Evolutionary conservation across 2,113 vertebrate genomes (phyloP).

Genomic region (Hemiscyllium ocellatum): DNA sequence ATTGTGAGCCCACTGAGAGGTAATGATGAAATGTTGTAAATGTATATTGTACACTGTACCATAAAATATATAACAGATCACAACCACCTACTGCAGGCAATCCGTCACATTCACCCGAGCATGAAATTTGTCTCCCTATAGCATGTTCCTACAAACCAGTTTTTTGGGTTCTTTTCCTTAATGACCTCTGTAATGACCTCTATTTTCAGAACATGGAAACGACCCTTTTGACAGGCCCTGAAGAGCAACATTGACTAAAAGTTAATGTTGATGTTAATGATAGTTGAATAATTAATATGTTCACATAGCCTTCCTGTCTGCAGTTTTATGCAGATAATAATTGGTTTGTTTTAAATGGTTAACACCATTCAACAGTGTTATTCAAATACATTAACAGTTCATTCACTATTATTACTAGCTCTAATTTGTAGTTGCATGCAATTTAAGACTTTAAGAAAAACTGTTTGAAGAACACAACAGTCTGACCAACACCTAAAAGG

Average conservation of each 20-base stretch:
- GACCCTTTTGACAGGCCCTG: neutral
- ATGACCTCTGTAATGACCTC: neutral
- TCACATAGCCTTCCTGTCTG: neutral
- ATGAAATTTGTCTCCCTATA: neutral
- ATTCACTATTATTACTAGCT: neutral
- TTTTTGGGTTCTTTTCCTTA: neutral
- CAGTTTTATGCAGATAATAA: neutral
- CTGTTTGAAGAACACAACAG: neutral
- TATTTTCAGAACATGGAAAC: neutral
- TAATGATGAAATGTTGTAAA: neutral
- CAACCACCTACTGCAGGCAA: neutral
- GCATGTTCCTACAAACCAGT: neutral
- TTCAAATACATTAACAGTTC: neutral
- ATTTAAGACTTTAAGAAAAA: neutral
- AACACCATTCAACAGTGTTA: neutral
- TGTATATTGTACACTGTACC: neutral
- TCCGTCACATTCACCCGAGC: neutral
- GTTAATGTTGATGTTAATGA: neutral
- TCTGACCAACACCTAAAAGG: neutral
- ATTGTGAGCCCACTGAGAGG: neutral
- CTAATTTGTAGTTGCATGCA: neutral
- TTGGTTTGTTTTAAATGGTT: neutral
- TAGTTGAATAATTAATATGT: neutral
- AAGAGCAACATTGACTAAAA: neutral
- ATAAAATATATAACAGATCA: neutral